Base-by-base conservation (phyloP, 2,797 vertebrate species). In the Neomorphus geoffroyi region DNA sequence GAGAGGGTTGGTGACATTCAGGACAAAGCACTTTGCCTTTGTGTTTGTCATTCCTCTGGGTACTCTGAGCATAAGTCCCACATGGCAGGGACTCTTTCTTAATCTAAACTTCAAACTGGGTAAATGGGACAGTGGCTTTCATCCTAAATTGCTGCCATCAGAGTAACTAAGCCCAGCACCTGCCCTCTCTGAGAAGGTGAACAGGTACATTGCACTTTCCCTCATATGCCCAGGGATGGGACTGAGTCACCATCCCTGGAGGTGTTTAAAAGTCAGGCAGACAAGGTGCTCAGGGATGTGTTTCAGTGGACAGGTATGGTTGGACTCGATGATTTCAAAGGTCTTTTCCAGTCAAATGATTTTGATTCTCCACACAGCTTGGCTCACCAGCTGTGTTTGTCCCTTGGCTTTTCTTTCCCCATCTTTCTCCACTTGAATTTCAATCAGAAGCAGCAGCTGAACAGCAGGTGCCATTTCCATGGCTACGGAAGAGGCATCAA, bases 391-490 rank as follows among this genome's bases (percentile, higher is more conserved):
- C 77, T 57, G 39, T 64, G 80, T 58, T 53, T 78, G 67, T 86
- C 78, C 92, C 64, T 39, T 53, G 67, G 54, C 75, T 86, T 88
- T 39, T 73, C 72, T 30, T 46, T 50, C 69, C 64, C 58, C 18
- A 35, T 56, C 69, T 64, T 69, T 84, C 60, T 61, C 73, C 69
- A 35, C 82, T 78, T 46, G 83, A 41, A 80, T 73, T 65, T 64
- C 80, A 86, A 85, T 71, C 86, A 81, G 89, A 77, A 86, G 60
- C 65, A 65, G 86, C 65, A 48, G 91, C 79, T 33, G 69, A 85
- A 33, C 92, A 72, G 73, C 54, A 94, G 88, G 77, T 92, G 83
- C 77, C 77, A 95, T 94, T 94, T 83, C 94, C 92, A 92, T 93
- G 90, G 94, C 88, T 94, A 94, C 86, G 4, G 50, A 64, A 50